Base-by-base conservation (phyloP, 2,113 vertebrate species). In the Cephalopholis sonnerati region DNA sequence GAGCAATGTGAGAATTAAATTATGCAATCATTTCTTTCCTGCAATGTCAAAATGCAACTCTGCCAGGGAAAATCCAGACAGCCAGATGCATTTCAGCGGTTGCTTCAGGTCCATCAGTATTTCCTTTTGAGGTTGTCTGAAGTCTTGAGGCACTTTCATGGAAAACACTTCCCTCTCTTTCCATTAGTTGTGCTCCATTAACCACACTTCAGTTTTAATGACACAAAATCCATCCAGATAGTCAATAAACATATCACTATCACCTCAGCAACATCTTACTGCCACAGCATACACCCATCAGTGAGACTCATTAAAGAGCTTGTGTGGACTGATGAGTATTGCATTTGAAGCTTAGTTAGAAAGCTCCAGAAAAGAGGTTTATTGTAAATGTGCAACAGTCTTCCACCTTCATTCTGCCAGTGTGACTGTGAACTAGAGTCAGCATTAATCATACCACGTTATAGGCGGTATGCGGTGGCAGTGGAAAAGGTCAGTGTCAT, bases 131-230 rank as follows among this genome's bases (percentile, higher is more conserved):
- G 82, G 85, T 65, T 68, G 69, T 81, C 72, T 83, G 53, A 77
- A 82, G 65, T 81, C 29, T 62, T 69, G 68, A 85, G 71, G 64
- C 55, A 16, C 70, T 82, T 84, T 85, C 29, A 77, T 88, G 89
- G 90, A 93, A 94, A 93, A 86, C 82, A 70, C 66, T 18, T 54
- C 63, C 62, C 74, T 87, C 5, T 79, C 55, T 89, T 89, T 92
- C 89, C 88, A 85, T 77, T 59, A 83, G 66, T 58, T 67, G 15
- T 66, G 25, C 55, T 79, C 79, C 55, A 80, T 85, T 73, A 76
- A 83, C 77, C 70, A 79, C 64, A 75, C 39, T 79, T 72, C 64
- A 27, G n/a, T 41, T 84, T 76, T 51, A 91, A 82, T 77, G 73
- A 67, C 75, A 50, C 24, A 46, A 80, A 85, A 86, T 79, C 84